Base-by-base conservation (phyloP, 2,888 invertebrate genomes). In the Pyrrhia umbra region DNA sequence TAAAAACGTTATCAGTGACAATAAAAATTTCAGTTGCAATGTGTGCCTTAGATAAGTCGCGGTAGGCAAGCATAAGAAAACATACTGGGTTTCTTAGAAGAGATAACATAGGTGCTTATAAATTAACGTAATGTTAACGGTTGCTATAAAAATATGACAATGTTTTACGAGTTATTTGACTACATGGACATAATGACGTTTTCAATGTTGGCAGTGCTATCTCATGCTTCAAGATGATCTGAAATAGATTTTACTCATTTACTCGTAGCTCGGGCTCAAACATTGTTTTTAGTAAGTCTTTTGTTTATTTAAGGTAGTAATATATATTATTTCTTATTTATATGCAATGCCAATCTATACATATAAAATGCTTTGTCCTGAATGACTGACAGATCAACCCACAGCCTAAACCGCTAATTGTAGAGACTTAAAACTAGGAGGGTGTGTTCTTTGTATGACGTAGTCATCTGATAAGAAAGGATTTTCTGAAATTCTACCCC, bases 11-110 rank as follows among this genome's bases (percentile, higher is more conserved):
- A 89, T 89, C 89, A 80, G 64, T 18, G 37, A 79, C 71, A 85
- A 79, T 88, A 88, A 89, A 88, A 86, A 75, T 74, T n/a, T 80
- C 79, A 81, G 84, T 72, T 61, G 77, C 76, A 70, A 64, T 85
- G 82, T 85, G 79, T 84, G 75, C 57, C 13, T 13, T 60, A 86
- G 88, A 89, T 88, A 87, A 84, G 78, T 64, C 43, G 39, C 2
- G 30, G 45, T 47, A 55, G 50, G 47, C 59, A 62, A 40, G 52
- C 47, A 65, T 77, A 78, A 76, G 83, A 85, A 81, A 84, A 86
- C 81, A 84, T 58, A 63, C 25, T 10, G 43, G 81, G 86, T 87
- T 86, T 84, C 58, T 77, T 67, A 65, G 69, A 75, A 46, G 34
- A 79, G 73, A 79, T 81, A 77, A 18, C 43, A 18, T 15, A 13